Evolutionary conservation across 2,113 vertebrate genomes (phyloP), one percentile per base, ranked within the genome.

Genomic region (Cryptomyrus ogoouensis): DNA sequence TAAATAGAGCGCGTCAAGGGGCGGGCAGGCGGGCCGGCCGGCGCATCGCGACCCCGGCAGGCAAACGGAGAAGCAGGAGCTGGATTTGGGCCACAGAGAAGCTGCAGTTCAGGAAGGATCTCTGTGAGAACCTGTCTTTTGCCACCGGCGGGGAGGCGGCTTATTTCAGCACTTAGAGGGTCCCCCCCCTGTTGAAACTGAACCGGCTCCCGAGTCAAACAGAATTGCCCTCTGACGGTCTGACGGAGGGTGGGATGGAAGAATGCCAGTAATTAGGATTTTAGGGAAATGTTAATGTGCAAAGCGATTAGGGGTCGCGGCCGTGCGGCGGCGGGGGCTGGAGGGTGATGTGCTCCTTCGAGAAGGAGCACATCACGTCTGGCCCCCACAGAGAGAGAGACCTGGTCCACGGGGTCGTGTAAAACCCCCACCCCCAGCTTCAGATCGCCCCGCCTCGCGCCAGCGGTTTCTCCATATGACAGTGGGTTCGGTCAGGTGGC

Each of bases 391-490:
- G 97, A 95, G 94, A 94, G 94, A 93, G 93, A 96, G 95, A 96
- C 96, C 96, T 95, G 96, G 94, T 95, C 96, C 96, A 96, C 95
- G 5, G 13, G 17, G 31, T 19, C 7, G 83, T 88, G 74, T 17
- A 80, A 19, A 49, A 42, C 21, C 7, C 24, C 56, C 56, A 3
- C 56, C 56, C 74, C 56, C 89, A 6, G 52, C 17, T 21, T 53
- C 15, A 17, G 17, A 19, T 19, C 21, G 4, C 17, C 89, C 21
- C n/a, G 44, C 74, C 77, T 1, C 52, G 5, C 5, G 7, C 83
- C 39, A 10, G 44, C 21, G 94, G 93, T 95, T 96, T 96, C 88
- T 96, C 95, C 97, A 98, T 98, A 97, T 98, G 98, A 98, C 96
- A 96, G 93, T 94, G 91, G 91, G 94, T 95, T 96, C 95, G 96